Percentiles rank a stretch among this genome's conserved stretches.
These are phyloP conservation scores for Pectinophora gossypiella DNA, from an alignment of 1,140 invertebrate genomes.

Conservation along the genomic window DNA sequence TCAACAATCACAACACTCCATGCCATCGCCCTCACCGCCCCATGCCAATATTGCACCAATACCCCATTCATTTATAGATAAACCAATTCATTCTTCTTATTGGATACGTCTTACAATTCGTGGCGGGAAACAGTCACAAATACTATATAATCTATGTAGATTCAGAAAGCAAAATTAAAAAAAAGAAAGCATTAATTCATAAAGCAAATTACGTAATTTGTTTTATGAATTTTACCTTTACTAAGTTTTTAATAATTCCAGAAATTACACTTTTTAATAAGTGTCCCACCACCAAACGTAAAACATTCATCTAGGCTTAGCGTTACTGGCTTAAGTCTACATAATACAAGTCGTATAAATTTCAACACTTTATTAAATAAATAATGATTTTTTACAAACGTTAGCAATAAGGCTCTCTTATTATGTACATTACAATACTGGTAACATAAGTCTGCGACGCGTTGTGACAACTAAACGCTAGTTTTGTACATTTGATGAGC, in stretches of 20 bases:
- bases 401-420: conserved; percentile 23
- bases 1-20: conserved; percentile 12
- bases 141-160: too few species aligned
- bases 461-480: neutral
- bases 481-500: neutral
- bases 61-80: too few species aligned
- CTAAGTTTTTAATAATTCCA: too few species aligned
- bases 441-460: conserved; percentile 1
- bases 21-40: conserved; percentile 4
- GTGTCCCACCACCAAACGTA: too few species aligned
- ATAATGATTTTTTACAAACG: conserved; percentile 21
- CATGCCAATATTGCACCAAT: neutral
- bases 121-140: too few species aligned
- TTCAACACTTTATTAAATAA: conserved; percentile 27
- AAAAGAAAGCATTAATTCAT: too few species aligned
- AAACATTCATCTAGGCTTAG: neutral
- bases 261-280: too few species aligned
- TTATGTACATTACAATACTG: conserved; percentile 24
- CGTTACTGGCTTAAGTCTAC: conserved; percentile 16
- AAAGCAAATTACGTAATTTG: too few species aligned
- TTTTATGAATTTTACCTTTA: too few species aligned
- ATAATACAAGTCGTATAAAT: conserved; percentile 17
- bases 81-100: too few species aligned
- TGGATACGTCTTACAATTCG: too few species aligned
- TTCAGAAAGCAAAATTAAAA: too few species aligned